Evolutionary conservation across 2,113 vertebrate species (phyloP).

Genomic region (Perca fluviatilis): DNA sequence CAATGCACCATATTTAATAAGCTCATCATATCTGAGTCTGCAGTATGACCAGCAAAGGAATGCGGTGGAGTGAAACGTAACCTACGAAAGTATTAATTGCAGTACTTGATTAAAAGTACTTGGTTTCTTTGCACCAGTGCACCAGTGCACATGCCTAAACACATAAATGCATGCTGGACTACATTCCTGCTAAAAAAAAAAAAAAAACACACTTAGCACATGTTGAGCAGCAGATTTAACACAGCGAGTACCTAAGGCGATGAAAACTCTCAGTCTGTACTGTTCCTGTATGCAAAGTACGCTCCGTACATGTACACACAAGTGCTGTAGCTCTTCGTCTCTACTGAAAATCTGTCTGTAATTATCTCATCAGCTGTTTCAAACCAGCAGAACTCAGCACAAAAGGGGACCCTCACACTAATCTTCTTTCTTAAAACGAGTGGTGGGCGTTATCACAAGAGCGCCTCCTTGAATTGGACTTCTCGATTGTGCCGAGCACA

Average conservation of each 20-base stretch:
- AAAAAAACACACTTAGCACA: not conserved
- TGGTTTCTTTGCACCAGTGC: no score
- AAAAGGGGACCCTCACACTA: not conserved
- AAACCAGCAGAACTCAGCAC: not conserved
- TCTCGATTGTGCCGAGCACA: not conserved
- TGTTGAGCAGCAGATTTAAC: not conserved
- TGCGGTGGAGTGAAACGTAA: no score
- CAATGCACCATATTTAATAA: not conserved
- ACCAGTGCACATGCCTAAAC: not conserved
- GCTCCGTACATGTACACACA: not conserved
- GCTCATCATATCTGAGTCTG: not conserved
- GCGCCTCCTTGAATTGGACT: not conserved
- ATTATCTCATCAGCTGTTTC: not conserved
- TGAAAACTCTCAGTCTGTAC: not conserved
- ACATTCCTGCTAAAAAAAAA: conserved; percentile 5
- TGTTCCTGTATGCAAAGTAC: accelerated
- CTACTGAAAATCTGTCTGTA: not conserved
- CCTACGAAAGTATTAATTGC: not conserved
- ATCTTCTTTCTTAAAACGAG: not conserved
- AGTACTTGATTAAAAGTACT: no score
- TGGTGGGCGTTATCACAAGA: not conserved
- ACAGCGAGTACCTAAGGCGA: conserved; percentile 1
- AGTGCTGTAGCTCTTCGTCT: not conserved
- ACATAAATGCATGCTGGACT: not conserved
- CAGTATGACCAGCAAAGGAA: not conserved